A percentile compares a stretch with the other conserved stretches of the same genome.
These are phyloP conservation scores for Leptobrachium leishanense DNA, from an alignment of 2,113 vertebrate genomes.

Conservation along the genomic window DNA sequence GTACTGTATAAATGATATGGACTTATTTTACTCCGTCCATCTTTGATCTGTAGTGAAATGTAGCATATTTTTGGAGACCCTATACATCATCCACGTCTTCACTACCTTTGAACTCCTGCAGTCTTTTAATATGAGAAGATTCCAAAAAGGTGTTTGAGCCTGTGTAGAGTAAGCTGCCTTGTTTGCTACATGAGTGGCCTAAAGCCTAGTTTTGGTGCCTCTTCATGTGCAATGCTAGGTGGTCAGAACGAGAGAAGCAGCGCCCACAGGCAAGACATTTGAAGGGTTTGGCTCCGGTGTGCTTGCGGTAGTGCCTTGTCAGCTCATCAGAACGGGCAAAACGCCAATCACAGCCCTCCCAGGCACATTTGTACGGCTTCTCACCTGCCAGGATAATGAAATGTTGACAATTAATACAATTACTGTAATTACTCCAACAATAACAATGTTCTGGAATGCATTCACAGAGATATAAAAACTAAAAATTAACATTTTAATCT, in stretches of 20 bases:
- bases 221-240: constrained; percentile 89
- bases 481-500: not conserved
- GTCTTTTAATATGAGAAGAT: not conserved
- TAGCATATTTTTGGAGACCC: too few species aligned
- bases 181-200: not conserved
- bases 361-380: constrained; percentile 68
- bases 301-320: constrained; percentile 83
- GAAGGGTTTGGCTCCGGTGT: constrained; percentile 87
- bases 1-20: not conserved
- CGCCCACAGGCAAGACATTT: constrained; percentile 81
- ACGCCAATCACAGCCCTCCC: constrained; percentile 84
- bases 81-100: not conserved
- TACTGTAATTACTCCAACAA: constrained; percentile 26
- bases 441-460: not conserved
- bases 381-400: constrained; percentile 50
- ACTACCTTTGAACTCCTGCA: not conserved
- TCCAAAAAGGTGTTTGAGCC: not conserved
- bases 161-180: constrained; percentile 8
- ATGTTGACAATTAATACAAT: constrained; percentile 31
- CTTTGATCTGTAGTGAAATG: not conserved
- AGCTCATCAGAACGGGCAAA: constrained; percentile 87
- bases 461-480: constrained; percentile 3
- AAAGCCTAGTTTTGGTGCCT: constrained; percentile 78
- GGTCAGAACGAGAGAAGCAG: constrained; percentile 87
- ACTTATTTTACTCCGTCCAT: not conserved